Base-by-base conservation (phyloP, 1,140 invertebrate genomes). In the Cyclargus thomasi region DNA sequence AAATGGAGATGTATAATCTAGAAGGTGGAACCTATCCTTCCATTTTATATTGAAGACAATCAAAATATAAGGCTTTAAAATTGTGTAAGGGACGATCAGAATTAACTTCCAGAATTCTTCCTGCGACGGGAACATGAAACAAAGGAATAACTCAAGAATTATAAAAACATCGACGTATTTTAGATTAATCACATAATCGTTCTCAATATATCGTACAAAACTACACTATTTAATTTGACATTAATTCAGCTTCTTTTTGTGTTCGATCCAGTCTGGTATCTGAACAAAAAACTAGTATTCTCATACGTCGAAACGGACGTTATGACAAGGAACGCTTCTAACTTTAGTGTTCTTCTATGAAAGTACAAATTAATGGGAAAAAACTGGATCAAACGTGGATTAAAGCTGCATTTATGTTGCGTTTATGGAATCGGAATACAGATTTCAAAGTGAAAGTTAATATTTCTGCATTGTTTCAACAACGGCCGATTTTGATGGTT, bases 41-140 rank as follows among this genome's bases (percentile, higher is more conserved):
- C 64, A 66, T 66, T 36, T 57, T 66, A 59, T 66, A 66, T 55
- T 53, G 55, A 66, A 14, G 64, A 55, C 64, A 66, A 66, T 66
- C 53, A 57, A 57, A 66, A 57, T 29, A 17, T 57, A 57, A 57
- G 55, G 64, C 53, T 55, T 66, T 66, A 57, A 66, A 66, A 35
- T 35, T 66, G 29, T 55, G 53, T 66, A 22, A 57, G 55, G 64
- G 35, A 57, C 17, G 55, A 57, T 35, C 22, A 55, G 53, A 14
- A 35, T 29, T 35, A n/a, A 57, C 64, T 66, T 66, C 64, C 64
- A 65, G 14, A 59, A 59, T 8, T 59, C 55, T 59, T 59, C 55
- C 55, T 59, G 17, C 6, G 18, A 20, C 55, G 55, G 55, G 55
- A 59, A 59, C 55, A 59, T 8, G 55, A 59, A 59, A 29, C 8